These are phyloP conservation scores for Anoncus sp. DNA, from an alignment of 2,888 invertebrate species.

Conservation along the genomic window DNA sequence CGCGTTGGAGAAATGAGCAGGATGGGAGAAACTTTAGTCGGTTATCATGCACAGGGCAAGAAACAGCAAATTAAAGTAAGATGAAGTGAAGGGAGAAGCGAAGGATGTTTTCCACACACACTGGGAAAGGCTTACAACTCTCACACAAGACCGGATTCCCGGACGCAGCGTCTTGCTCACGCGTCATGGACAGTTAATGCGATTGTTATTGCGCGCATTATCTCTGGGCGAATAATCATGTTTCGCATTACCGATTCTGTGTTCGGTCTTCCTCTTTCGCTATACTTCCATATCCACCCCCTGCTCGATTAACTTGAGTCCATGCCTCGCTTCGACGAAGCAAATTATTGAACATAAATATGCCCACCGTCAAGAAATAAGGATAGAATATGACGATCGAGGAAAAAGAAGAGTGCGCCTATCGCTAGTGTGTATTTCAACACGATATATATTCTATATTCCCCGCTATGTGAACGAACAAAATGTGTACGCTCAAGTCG, in stretches of 20 bases:
- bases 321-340: constrained; percentile 61
- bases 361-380: constrained; percentile 68
- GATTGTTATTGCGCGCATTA: constrained; percentile 81
- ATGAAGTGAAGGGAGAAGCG: constrained; percentile 11
- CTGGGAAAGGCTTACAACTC: constrained; percentile 67
- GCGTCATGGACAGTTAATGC: constrained; percentile 76
- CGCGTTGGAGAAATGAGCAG: no score
- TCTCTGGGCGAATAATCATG: constrained; percentile 80
- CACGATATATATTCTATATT: constrained; percentile 46
- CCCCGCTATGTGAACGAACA: constrained; percentile 26
- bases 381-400: constrained; percentile 53
- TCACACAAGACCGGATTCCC: constrained; percentile 74
- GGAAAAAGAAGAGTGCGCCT: constrained; percentile 74
- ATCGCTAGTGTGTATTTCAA: constrained; percentile 49
- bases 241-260: constrained; percentile 78
- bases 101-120: constrained; percentile 54
- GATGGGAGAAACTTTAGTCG: no score
- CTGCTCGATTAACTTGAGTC: constrained; percentile 63
- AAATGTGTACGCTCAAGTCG: constrained; percentile 24
- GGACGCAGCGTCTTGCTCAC: constrained; percentile 65
- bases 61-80: background rate
- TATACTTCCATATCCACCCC: constrained; percentile 49
- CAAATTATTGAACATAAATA: constrained; percentile 73
- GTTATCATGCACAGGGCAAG: no score
- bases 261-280: constrained; percentile 61